These are phyloP conservation scores for Pan troglodytes DNA, from an alignment of 2,113 vertebrate species.

Conservation along the genomic window DNA sequence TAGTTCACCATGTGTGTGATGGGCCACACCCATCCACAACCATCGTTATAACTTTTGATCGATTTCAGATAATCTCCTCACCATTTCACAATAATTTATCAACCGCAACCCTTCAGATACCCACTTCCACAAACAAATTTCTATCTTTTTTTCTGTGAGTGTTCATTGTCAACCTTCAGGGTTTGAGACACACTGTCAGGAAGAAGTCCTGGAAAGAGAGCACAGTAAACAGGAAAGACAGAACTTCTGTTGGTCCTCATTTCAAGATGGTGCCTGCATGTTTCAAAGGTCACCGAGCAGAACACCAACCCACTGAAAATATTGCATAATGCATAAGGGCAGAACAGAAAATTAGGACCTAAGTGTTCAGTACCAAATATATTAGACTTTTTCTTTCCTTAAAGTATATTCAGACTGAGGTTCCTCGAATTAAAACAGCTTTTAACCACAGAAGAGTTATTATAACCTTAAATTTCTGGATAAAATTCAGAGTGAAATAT, in stretches of 20 bases:
- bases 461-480: conserved; percentile 47
- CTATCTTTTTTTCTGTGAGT: not conserved
- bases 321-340: not conserved
- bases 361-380: not conserved
- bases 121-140: conserved; percentile 3
- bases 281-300: not conserved
- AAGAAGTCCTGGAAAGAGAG: conserved; percentile 42
- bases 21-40: not conserved
- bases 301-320: not conserved
- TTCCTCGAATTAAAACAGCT: conserved; percentile 18
- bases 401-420: not conserved
- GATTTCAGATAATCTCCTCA: not conserved
- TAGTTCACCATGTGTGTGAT: not conserved
- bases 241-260: not conserved
- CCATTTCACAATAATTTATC: not conserved
- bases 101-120: not conserved
- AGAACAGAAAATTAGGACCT: not conserved
- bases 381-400: not conserved
- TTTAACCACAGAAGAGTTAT: conserved; percentile 49
- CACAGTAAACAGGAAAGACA: conserved; percentile 43
- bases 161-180: not conserved
- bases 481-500: conserved; percentile 61
- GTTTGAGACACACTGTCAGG: not conserved
- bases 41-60: not conserved
- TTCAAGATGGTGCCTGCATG: not conserved